Conservation (phyloP, 2,888 invertebrate genomes). For the Tetramorium bicarinatum region DNA sequence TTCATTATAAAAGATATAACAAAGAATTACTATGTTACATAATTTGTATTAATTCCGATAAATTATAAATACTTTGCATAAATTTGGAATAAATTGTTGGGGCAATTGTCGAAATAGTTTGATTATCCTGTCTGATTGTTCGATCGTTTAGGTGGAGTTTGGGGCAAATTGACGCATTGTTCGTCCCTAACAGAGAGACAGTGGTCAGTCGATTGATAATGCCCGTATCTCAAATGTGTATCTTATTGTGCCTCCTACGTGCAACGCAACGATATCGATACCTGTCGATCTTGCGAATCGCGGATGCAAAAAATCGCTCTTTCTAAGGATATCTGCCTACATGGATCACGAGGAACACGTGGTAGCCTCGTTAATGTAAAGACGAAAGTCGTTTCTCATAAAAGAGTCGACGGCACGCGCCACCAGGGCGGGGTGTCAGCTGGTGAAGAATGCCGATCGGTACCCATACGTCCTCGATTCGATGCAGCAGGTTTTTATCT, state of each 20-base stretch:
- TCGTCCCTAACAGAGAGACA: conserved; percentile 36
- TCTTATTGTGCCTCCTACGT: conserved; percentile 51
- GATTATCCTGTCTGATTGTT: conserved; percentile 69
- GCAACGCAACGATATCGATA: conserved; percentile 10
- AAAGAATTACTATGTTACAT: background rate
- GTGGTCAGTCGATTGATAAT: conserved; percentile 59
- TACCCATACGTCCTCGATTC: conserved; percentile 73
- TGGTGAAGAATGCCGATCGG: conserved; percentile 74
- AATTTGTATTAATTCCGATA: conserved; percentile 21
- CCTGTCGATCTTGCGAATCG: conserved; percentile 50
- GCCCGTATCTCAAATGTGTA: conserved; percentile 21
- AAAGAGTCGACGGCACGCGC: conserved; percentile 72
- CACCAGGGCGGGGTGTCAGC: conserved; percentile 71
- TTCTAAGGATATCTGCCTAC: conserved; percentile 42
- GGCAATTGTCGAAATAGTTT: conserved; percentile 70
- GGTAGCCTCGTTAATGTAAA: conserved; percentile 67
- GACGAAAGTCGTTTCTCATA: conserved; percentile 51
- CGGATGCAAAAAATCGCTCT: conserved; percentile 7
- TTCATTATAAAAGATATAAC: background rate
- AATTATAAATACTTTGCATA: conserved; percentile 9
- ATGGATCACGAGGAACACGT: conserved; percentile 62
- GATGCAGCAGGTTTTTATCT: conserved; percentile 75
- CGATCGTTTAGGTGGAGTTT: conserved; percentile 76
- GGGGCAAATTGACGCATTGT: conserved; percentile 68
- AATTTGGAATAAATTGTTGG: background rate